Evolutionary conservation across 2,888 invertebrate species (phyloP), one percentile per base, ranked within the genome.

Genomic region (Netelia virgata): DNA sequence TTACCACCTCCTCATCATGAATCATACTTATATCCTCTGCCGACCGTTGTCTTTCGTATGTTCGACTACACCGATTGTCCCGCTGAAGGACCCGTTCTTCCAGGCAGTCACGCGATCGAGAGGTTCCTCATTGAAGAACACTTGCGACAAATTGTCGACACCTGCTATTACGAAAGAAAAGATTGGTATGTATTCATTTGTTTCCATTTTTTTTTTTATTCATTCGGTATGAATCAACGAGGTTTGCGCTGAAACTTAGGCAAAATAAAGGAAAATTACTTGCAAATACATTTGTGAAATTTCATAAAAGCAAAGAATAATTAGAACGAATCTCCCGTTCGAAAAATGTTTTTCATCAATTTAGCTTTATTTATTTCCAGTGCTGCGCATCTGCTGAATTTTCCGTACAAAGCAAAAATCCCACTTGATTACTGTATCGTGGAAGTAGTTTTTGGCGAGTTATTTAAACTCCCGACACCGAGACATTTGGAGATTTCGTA

Each of bases 1-100:
- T 95, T 97, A 91, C 98, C 99, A 11, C 99, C 99, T 3, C 97
- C 98, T 0, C 99, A 99, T 94, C 97, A 98, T 91, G 98, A 98
- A 86, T 96, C 96, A 1, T 97, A 97, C 91, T 95, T 95, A 28
- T 99, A 99, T 94, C 99, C 99, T 0, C 97, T 98, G 95, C 99
- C 99, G 0, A 96, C 97, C 92, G 98, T 98, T 1, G 97, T 99
- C 53, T 99, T 98, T 94, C 96, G 98, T 59, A 97, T 99, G 96
- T 99, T 99, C 94, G 99, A 99, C 94, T 99, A 99, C 93, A 99
- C 99, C 0, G 99, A 99, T 94, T 99, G 99, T 89, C 99, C 99
- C 0, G 93, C 92, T 1, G 99, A 99, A 93, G 98, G 95, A 76
- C 97, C 97, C 0, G 96, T 97, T 63, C 94, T 99, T 76, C 99